Conservation (phyloP, 2,888 invertebrate genomes). For the Synergus laeviventris region DNA sequence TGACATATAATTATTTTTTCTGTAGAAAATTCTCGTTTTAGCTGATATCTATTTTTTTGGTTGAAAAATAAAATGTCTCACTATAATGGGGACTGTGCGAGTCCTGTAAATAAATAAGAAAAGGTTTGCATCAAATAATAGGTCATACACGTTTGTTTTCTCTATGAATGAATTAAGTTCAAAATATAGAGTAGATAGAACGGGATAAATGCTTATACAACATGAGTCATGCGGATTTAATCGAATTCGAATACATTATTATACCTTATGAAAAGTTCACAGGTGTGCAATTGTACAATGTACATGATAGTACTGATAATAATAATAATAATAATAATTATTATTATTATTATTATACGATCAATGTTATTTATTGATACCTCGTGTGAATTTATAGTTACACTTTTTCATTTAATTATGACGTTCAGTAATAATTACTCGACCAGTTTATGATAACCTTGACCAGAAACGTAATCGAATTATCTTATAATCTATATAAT, state of each 20-base stretch:
- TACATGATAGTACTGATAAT: background rate
- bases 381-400: background rate
- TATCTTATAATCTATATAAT: background rate
- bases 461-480: background rate
- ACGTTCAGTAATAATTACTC: background rate
- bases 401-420: conserved; percentile 1
- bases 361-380: background rate
- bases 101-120: background rate
- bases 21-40: too few relatives aligned
- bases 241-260: conserved; percentile 31
- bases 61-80: too few relatives aligned
- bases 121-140: background rate
- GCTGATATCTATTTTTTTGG: too few relatives aligned
- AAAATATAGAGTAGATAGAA: conserved; percentile 6
- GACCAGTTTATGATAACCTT: background rate
- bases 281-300: background rate
- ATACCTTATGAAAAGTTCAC: background rate
- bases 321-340: background rate
- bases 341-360: background rate
- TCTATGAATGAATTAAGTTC: background rate
- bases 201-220: background rate
- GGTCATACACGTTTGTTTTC: background rate
- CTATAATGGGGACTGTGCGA: too few relatives aligned
- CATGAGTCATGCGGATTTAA: conserved; percentile 37
- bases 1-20: too few relatives aligned